These are phyloP conservation scores for Danionella cerebrum DNA, from an alignment of 2,113 vertebrate species.

Conservation along the genomic window DNA sequence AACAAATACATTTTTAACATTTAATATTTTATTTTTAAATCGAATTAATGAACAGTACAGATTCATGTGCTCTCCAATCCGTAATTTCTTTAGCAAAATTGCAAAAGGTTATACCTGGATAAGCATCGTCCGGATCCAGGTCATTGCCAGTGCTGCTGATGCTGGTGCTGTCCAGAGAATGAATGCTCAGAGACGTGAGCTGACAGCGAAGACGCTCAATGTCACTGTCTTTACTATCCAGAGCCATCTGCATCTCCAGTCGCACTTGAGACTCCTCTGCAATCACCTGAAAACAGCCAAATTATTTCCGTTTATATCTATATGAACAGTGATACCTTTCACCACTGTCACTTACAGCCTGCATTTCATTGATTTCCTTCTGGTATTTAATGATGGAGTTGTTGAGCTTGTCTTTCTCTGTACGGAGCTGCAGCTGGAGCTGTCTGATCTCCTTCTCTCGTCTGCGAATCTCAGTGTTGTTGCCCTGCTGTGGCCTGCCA, in stretches of 20 bases:
- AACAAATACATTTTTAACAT: too few relatives aligned
- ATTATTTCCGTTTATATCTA: background rate
- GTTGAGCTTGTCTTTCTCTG: slow-evolving; percentile 86
- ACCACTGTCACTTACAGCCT: slow-evolving; percentile 74
- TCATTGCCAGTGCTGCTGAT: slow-evolving; percentile 81
- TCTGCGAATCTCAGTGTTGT: slow-evolving; percentile 78
- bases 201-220: slow-evolving; percentile 93
- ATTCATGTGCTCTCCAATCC: too few relatives aligned
- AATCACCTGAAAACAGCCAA: slow-evolving; percentile 68
- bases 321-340: background rate
- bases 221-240: slow-evolving; percentile 97
- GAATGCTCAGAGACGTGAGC: slow-evolving; percentile 79
- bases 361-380: slow-evolving; percentile 90
- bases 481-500: slow-evolving; percentile 58
- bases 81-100: too few relatives aligned
- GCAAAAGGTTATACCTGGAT: slow-evolving; percentile 93
- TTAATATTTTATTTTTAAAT: too few relatives aligned
- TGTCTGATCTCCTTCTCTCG: slow-evolving; percentile 95
- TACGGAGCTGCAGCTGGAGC: slow-evolving; percentile 85
- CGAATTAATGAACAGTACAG: too few relatives aligned
- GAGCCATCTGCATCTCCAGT: slow-evolving; percentile 89
- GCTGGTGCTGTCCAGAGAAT: slow-evolving; percentile 83
- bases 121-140: slow-evolving; percentile 76
- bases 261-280: slow-evolving; percentile 86
- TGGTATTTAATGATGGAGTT: slow-evolving; percentile 92